Base-by-base conservation (phyloP, 1,140 invertebrate genomes). In the Calliopsis andreniformis region DNA sequence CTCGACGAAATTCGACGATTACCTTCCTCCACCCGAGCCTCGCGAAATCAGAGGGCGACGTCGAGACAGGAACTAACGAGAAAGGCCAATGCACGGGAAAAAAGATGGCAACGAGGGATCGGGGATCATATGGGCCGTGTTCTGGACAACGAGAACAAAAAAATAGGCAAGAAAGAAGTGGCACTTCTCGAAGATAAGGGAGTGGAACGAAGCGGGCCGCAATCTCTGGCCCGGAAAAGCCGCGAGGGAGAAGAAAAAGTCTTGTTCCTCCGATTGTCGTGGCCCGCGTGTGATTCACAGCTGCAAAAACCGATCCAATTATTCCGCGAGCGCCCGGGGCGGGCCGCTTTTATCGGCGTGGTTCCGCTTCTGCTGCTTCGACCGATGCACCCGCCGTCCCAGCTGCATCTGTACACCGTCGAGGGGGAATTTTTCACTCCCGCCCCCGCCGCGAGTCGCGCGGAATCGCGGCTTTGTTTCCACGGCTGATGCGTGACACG, bases 221-320 rank as follows among this genome's bases (percentile, higher is more conserved):
- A 35, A 20, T 72, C 63, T 63, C 45, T 72, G 45, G 18, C 32
- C 25, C 16, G 45, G 55, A 51, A 73, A 66, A 39, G 32, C 32
- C 49, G 28, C 35, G 1, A 43, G 35, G 14, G 32, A 2, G 25
- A 32, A 18, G 59, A 64, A 73, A 55, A 73, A 73, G 47, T 64
- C 47, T 64, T 73, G 61, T 64, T 45, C 70, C n/a, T 42, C n/a
- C 35, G 49, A 73, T 73, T 73, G 70, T 64, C 61, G 47, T 55
- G 59, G 25, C n/a, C 6, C 61, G n/a, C n/a, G 35, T 39, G 35
- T 73, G 70, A 73, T 73, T 73, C 70, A 64, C 70, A 73, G 61
- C 61, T 63, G 25, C 59, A 73, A 73, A 73, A 73, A 73, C 70
- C 59, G 61, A 73, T 73, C 70, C 70, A 73, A 73, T 73, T 73